Evolutionary conservation across 53 echinoderm and acorn worm genomes (phyloP).

Genomic region (Temnopleurus reevesii): DNA sequence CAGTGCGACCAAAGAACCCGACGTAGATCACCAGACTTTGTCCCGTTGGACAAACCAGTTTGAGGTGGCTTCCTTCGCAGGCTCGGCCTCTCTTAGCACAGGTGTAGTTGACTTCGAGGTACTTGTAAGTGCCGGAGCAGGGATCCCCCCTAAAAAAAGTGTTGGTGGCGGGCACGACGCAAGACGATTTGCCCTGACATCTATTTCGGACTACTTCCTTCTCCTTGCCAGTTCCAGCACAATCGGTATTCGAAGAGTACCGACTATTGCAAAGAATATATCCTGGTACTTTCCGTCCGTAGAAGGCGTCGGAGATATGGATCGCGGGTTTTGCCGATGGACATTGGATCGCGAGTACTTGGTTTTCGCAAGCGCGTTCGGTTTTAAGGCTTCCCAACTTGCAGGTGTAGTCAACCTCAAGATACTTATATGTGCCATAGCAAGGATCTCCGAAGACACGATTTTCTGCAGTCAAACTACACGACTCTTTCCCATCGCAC

Average conservation of each 20-base stretch:
- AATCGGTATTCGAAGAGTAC: slow-evolving; percentile 29
- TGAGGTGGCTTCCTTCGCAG: neutral
- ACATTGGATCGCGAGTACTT: neutral
- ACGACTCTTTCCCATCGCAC: neutral
- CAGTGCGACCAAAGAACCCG: slow-evolving; percentile 47
- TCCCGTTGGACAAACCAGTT: neutral
- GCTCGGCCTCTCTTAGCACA: neutral
- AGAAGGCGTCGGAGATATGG: slow-evolving; percentile 31
- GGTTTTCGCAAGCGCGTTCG: neutral
- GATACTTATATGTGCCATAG: neutral
- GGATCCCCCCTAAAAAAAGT: slow-evolving; percentile 60
- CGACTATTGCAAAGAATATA: neutral
- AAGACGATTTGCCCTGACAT: slow-evolving; percentile 54
- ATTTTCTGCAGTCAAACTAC: neutral
- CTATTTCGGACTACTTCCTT: neutral
- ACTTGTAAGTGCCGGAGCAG: slow-evolving; percentile 60
- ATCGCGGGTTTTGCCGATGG: neutral
- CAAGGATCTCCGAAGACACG: slow-evolving; percentile 21
- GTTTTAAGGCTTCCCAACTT: no score
- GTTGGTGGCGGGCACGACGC: slow-evolving; percentile 32
- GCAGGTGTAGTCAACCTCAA: neutral
- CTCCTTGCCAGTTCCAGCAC: neutral
- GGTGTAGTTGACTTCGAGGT: slow-evolving; percentile 35
- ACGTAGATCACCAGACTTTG: slow-evolving; percentile 25
- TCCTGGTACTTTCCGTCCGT: neutral